Evolutionary conservation across 2,888 invertebrate genomes (phyloP), one percentile per base, ranked within the genome.

Genomic region (Gibbula magus): DNA sequence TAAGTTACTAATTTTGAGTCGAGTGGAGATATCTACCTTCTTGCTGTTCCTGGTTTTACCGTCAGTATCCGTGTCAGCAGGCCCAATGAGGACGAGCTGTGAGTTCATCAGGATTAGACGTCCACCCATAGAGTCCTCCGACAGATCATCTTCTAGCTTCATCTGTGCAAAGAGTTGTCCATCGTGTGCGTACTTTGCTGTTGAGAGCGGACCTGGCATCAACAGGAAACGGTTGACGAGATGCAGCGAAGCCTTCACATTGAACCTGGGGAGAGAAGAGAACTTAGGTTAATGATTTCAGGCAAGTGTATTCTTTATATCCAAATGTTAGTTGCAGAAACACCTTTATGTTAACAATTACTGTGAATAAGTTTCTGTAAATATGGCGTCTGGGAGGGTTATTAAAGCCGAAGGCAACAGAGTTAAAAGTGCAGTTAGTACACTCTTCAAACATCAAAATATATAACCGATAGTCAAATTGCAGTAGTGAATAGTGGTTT

Each of bases 101-200:
- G 96, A 96, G 88, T 96, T 96, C 89, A 96, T 96, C 20, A 96
- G 93, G 82, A 97, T 95, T 18, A 97, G 93, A 35, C 96, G 94
- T 0, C 97, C 97, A 74, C 96, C 96, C 16, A 96, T 95, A 2
- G 96, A 96, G 90, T 97, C 97, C 91, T 96, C 96, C 0, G 96
- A 96, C 66, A 97, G 94, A 89, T 96, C 95, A 89, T 96, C 95
- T 32, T 95, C 95, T 56, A 96, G 93, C 77, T 94, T 94, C 93
- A 96, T 94, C 81, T 95, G 94, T 8, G 96, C 96, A 93, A 96
- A 96, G 45, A 96, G 93, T 92, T 96, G 96, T 20, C 96, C 96
- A 25, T 95, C 94, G 86, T 95, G 94, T 0, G 96, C 95, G 93
- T 96, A 96, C 92, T 96, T 96, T 8, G 96, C 96, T 0, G 95